Base-by-base conservation (phyloP, 2,888 invertebrate species). In the Phyto melanocephala region DNA sequence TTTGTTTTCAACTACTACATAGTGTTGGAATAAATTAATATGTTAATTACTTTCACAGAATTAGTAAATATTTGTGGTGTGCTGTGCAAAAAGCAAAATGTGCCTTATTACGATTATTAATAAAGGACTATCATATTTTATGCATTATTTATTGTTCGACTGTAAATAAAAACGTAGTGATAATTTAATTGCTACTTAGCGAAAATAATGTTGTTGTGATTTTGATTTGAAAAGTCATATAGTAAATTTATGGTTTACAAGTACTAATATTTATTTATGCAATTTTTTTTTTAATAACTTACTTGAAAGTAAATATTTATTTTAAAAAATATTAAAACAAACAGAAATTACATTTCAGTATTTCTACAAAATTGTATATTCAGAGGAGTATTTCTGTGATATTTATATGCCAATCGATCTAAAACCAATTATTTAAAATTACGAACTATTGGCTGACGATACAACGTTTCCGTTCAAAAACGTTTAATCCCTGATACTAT, bases 11-110 rank as follows among this genome's bases (percentile, higher is more conserved):
- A 17, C 54, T 11, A 37, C 45, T n/a, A n/a, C 42, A 3, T 24
- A 24, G 47, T 54, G 40, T 58, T 67, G 60, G 71, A 58, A 82
- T 82, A 82, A 79, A 82, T 82, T 82, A 79, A 82, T 68, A 82
- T 79, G 78, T 75, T 82, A 82, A 82, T 82, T 82, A 75, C 75
- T 79, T 79, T 75, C 60, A 62, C 60, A 82, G 78, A 47, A 75
- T 75, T 70, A 74, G 70, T 65, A 75, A 82, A 79, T 75, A 79
- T 75, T 78, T 78, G 50, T 24, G 35, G n/a, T 33, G 42, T 13
- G 3, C 4, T 65, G 75, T 17, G 42, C 35, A 15, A 33, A 17
- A 3, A 58, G 67, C n/a, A 20, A 6, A 20, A 52, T 28, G 6
- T 28, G n/a, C 17, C 56, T 65, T 67, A 76, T 68, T 50, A 56